These are phyloP conservation scores for Clostera curtula DNA, from an alignment of 2,888 invertebrate species.

Conservation along the genomic window DNA sequence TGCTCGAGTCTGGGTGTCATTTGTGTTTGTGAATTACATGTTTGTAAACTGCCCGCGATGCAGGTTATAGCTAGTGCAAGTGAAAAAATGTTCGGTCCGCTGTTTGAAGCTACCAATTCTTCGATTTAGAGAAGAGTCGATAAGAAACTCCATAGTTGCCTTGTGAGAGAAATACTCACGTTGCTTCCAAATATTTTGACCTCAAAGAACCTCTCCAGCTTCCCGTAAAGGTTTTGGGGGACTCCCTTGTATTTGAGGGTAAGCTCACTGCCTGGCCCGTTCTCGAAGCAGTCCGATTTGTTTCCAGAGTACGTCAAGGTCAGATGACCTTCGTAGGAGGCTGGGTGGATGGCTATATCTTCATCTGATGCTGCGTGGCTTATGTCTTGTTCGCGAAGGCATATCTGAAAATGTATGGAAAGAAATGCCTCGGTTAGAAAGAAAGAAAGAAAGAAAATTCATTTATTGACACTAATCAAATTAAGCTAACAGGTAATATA, in stretches of 20 bases:
- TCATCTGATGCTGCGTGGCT: conserved; percentile 37
- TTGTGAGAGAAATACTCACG: conserved; percentile 27
- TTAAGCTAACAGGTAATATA: not conserved
- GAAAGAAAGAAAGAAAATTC: too few relatives aligned
- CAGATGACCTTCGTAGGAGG: conserved; percentile 41
- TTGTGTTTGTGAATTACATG: too few relatives aligned
- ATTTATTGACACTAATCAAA: not conserved
- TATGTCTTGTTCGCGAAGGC: conserved; percentile 38
- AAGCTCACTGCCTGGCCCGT: conserved; percentile 30
- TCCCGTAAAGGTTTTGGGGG: conserved; percentile 26
- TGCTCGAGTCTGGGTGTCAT: too few relatives aligned
- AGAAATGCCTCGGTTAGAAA: too few relatives aligned
- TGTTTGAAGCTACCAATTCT: too few relatives aligned
- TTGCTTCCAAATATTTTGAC: conserved; percentile 39
- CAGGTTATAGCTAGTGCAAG: too few relatives aligned
- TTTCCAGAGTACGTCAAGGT: conserved; percentile 29
- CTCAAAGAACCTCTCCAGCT: conserved; percentile 31
- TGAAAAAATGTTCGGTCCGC: too few relatives aligned
- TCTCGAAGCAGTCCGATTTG: conserved; percentile 25
- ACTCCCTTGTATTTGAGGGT: conserved; percentile 38
- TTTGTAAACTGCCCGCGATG: too few relatives aligned
- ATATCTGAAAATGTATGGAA: conserved; percentile 32
- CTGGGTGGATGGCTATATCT: conserved; percentile 37
- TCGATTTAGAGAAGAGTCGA: too few relatives aligned
- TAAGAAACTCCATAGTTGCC: too few relatives aligned